phyloP scores from a whole-genome alignment of 2,113 vertebrate genomes.

The Aplodontia rufa region DNA sequence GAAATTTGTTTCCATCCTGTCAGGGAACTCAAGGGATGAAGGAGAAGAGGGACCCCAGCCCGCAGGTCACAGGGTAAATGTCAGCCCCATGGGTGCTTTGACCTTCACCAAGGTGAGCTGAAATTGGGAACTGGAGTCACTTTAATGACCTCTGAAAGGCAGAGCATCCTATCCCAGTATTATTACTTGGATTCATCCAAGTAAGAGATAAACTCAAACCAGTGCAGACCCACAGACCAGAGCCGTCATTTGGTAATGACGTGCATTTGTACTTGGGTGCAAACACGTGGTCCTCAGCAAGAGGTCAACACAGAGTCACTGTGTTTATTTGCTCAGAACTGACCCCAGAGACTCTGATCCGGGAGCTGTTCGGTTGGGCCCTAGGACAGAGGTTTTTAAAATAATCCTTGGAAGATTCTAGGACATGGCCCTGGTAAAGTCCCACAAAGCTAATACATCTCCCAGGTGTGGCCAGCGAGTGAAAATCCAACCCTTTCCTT shows the following conservation, averaged over 20 bases:
- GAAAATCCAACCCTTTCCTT: not conserved
- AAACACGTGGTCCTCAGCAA: not conserved
- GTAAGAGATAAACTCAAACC: not conserved
- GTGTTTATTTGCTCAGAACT: not conserved
- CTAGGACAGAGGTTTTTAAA: not conserved
- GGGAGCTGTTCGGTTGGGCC: too few relatives aligned
- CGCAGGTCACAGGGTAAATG: not conserved
- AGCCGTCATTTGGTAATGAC: not conserved
- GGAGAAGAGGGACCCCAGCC: not conserved
- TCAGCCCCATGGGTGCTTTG: not conserved
- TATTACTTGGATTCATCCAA: not conserved
- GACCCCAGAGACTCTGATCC: not conserved
- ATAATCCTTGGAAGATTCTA: not conserved
- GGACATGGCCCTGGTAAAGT: not conserved
- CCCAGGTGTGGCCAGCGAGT: not conserved
- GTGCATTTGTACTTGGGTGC: too few relatives aligned
- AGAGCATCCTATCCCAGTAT: not conserved
- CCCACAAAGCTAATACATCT: not conserved
- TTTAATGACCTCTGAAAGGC: not conserved
- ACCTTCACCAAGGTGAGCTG: not conserved
- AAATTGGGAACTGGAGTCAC: not conserved
- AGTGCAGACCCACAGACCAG: not conserved
- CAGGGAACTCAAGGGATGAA: not conserved
- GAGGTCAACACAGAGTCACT: not conserved
- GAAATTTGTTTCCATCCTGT: not conserved